Conservation (phyloP, 2,113 vertebrate species). For the Xenopus laevis region DNA sequence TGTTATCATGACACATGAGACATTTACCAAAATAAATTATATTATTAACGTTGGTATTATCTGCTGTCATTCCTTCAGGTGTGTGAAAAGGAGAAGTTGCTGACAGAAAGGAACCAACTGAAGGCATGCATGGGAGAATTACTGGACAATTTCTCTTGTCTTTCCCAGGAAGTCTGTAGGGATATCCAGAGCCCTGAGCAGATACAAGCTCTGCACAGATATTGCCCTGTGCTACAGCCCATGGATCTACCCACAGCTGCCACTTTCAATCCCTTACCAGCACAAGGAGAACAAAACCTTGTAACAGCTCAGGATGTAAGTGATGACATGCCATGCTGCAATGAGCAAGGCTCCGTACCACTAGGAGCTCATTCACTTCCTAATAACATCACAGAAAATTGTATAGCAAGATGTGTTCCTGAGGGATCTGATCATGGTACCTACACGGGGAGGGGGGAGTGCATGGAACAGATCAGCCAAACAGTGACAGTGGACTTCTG, state of each 20-base stretch:
- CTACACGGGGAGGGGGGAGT: slow-evolving; percentile 73
- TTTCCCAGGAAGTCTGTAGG: slow-evolving; percentile 96
- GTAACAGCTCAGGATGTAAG: slow-evolving; percentile 69
- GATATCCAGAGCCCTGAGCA: slow-evolving; percentile 96
- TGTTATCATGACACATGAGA: too few relatives aligned
- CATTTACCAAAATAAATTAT: too few relatives aligned
- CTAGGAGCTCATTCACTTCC: slow-evolving; percentile 65
- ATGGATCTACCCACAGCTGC: slow-evolving; percentile 69
- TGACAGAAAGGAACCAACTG: slow-evolving; percentile 95
- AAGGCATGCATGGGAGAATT: slow-evolving; percentile 97
- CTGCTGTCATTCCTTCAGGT: slow-evolving; percentile 65
- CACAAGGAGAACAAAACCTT: slow-evolving; percentile 76
- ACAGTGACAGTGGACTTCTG: slow-evolving; percentile 97
- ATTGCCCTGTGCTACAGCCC: slow-evolving; percentile 88
- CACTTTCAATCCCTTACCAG: slow-evolving; percentile 71
- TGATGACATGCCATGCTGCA: slow-evolving; percentile 73
- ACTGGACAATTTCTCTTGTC: slow-evolving; percentile 96
- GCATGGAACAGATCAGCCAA: slow-evolving; percentile 82
- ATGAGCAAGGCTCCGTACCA: slow-evolving; percentile 63
- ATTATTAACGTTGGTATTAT: too few relatives aligned
- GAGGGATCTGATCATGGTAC: slow-evolving; percentile 68
- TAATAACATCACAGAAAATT: slow-evolving; percentile 67
- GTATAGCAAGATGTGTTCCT: slow-evolving; percentile 58
- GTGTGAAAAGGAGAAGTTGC: slow-evolving; percentile 93
- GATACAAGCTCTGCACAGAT: slow-evolving; percentile 91